Evolutionary conservation across 2,797 vertebrate species (phyloP), one percentile per base, ranked within the genome.

Genomic region (Acanthopagrus latus): DNA sequence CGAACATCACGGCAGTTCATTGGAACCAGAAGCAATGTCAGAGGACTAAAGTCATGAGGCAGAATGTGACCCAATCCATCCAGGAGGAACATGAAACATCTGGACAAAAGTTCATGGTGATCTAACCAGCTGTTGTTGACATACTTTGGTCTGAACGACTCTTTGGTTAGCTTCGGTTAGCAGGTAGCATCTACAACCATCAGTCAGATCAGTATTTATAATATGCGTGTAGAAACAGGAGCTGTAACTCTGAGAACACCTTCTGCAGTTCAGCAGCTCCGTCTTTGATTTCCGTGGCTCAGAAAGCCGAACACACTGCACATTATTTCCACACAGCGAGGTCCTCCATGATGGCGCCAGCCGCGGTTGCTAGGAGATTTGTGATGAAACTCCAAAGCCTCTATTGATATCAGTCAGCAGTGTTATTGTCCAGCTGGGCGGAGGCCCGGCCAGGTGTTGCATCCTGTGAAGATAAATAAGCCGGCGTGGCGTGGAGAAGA

Each of bases 391-490:
- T 71, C 71, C 75, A 72, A 82, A 86, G 64, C 78, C 68, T 77
- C 74, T 29, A 76, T 78, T 89, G 83, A 87, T 86, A 78, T 80
- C 78, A 77, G 78, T 87, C 67, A 74, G 83, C 62, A 58, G 84
- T 25, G 83, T 20, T 46, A 21, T 29, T 5, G 74, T 86, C 81
- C 88, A 90, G 85, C 89, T 85, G 89, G 83, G 85, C 14, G 67
- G 66, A 54, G 76, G 76, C 86, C 74, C 69, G 38, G 82, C 76
- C 90, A 88, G 86, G 86, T 88, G 90, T 78, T 71, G 74, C 69
- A 10, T 89, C 81, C 85, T 69, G 81, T 27, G 82, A 87, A 76
- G 85, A 80, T 56, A 55, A 83, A 86, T 89, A 88, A 87, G 74
- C 76, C 71, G 74, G 73, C 71, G 72, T 55, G 64, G 80, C 10